Percentiles rank a stretch among this genome's conserved stretches.
Evolutionary conservation across 64 coral and sea anemone genomes (phyloP).

Genomic region (Montipora capricornis): DNA sequence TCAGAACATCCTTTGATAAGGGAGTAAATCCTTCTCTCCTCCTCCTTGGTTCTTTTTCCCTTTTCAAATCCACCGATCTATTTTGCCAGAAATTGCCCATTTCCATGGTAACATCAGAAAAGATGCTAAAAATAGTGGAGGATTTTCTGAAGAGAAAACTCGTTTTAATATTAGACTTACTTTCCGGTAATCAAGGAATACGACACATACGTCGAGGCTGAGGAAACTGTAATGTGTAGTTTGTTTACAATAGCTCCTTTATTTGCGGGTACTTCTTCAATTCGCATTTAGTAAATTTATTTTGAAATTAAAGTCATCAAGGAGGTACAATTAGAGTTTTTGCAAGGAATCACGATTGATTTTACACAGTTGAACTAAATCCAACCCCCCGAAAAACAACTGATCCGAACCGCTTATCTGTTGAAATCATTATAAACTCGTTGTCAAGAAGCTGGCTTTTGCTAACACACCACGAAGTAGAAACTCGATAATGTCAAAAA

Average conservation of each 20-base stretch:
- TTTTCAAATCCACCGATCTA: neutral
- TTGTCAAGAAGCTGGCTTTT: constrained; percentile 35
- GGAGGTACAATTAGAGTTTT: neutral
- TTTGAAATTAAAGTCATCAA: constrained; percentile 6
- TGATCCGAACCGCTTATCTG: constrained; percentile 15
- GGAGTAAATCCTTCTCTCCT: neutral
- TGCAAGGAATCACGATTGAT: neutral
- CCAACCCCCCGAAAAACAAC: constrained; percentile 8
- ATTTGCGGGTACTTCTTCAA: neutral
- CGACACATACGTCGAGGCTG: neutral
- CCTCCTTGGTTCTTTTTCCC: neutral
- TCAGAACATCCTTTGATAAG: too few relatives aligned
- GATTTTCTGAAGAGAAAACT: constrained; percentile 5
- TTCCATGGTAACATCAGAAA: constrained; percentile 16
- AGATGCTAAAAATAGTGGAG: neutral
- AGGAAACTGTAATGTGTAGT: neutral
- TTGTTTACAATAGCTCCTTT: neutral
- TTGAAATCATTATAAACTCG: constrained; percentile 57
- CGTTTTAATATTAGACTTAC: neutral
- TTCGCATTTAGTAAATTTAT: constrained; percentile 5
- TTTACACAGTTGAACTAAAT: neutral
- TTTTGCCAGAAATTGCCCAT: neutral
- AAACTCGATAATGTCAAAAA: constrained; percentile 7
- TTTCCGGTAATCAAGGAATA: constrained; percentile 31
- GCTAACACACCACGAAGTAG: neutral